Evolutionary conservation across 2,888 invertebrate genomes (phyloP).

Genomic region (Gasteruption jaculator): DNA sequence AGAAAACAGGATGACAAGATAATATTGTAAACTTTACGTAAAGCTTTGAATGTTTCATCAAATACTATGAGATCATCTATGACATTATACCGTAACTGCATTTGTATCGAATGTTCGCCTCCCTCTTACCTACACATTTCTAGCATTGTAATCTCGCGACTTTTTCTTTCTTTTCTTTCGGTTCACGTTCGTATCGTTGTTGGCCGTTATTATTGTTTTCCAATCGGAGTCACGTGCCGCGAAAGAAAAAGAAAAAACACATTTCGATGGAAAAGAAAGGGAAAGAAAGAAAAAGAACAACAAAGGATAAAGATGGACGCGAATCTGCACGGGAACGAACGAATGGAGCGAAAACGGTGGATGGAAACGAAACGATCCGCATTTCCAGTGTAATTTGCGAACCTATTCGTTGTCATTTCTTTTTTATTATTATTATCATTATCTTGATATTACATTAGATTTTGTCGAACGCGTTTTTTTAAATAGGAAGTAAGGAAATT

Average conservation of each 20-base stretch:
- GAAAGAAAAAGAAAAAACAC: constrained; percentile 11
- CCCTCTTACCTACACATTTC: constrained; percentile 23
- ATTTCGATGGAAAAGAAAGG: constrained; percentile 18
- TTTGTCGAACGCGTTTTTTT: too few species aligned
- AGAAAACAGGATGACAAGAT: constrained; percentile 27
- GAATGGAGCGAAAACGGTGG: constrained; percentile 13
- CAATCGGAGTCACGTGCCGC: constrained; percentile 24
- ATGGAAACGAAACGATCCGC: too few species aligned
- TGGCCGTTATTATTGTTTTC: constrained; percentile 14
- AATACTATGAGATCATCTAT: constrained; percentile 48
- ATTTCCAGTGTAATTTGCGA: too few species aligned
- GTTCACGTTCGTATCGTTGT: constrained; percentile 9
- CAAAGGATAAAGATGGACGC: constrained; percentile 13
- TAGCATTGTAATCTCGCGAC: constrained; percentile 16
- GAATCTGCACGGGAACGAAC: constrained; percentile 9
- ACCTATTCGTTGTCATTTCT: too few species aligned
- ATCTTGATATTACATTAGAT: too few species aligned
- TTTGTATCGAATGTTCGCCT: constrained; percentile 43
- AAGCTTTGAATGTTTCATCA: constrained; percentile 50
- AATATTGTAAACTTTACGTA: constrained; percentile 48
- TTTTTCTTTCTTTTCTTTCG: constrained; percentile 19
- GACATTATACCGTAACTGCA: constrained; percentile 47
- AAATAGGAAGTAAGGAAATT: too few species aligned
- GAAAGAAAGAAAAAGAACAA: constrained; percentile 8
- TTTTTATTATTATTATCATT: too few species aligned